Evolutionary conservation across 2,797 vertebrate species (phyloP).

Genomic region (Danio aesculapii): DNA sequence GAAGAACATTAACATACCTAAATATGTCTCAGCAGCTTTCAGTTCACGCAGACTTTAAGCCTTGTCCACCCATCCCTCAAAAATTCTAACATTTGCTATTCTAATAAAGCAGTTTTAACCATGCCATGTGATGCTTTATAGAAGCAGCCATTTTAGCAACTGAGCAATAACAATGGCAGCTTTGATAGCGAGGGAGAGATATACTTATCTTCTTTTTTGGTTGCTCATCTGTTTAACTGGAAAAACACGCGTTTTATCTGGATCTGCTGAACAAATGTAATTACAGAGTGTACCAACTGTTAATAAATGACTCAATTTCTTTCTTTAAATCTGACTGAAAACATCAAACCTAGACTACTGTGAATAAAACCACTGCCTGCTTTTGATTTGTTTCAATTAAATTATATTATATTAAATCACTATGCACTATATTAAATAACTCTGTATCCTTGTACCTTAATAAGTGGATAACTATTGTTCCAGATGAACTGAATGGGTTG

Average conservation of each 20-base stretch:
- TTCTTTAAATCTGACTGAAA: not conserved
- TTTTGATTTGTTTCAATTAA: not conserved
- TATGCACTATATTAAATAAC: too few species aligned
- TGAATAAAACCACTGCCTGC: not conserved
- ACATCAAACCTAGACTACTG: not conserved
- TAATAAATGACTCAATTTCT: conserved; percentile 7
- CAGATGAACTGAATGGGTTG: not conserved
- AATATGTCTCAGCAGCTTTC: too few species aligned
- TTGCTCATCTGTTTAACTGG: conserved; percentile 8
- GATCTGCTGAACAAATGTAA: conserved; percentile 1
- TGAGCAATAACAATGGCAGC: conserved; percentile 29
- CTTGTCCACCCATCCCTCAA: not conserved
- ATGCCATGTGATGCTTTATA: not conserved
- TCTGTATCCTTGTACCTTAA: not conserved
- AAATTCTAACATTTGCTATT: not conserved
- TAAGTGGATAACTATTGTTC: not conserved
- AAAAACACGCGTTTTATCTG: not conserved
- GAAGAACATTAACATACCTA: too few species aligned
- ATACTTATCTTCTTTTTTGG: conserved; percentile 1
- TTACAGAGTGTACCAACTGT: not conserved
- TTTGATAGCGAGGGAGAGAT: conserved; percentile 1
- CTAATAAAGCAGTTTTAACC: conserved; percentile 22
- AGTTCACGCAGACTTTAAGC: too few species aligned
- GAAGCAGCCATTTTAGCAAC: conserved; percentile 1
- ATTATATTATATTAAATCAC: not conserved